Base-by-base conservation (phyloP, 2,888 invertebrate species). In the Pristionchus exspectatus region DNA sequence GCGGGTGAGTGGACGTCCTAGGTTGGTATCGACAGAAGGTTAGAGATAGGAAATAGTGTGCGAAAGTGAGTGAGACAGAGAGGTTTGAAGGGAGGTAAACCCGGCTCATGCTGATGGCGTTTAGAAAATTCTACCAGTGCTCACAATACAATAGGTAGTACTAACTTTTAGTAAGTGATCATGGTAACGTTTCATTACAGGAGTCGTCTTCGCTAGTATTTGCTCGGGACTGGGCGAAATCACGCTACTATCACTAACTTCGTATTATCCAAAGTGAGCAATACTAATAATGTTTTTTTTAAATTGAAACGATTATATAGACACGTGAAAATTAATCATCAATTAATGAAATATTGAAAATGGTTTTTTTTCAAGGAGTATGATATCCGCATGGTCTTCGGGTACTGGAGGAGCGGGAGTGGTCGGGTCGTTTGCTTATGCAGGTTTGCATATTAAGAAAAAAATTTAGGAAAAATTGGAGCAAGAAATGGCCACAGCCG, bases 351-450 rank as follows among this genome's bases (percentile, higher is more conserved):
- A n/a, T 50, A 81, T 81, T 10, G 9, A 1, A 18, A 50, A 81
- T 81, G 77, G 33, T 21, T 1, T 18, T 1, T 18, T 81, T 87
- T 21, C 18, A 30, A 97, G 97, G 95, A 96, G 97, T 95, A 97
- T 97, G 0, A 96, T 97, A 30, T 97, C 97, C 1, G 96, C 97
- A 2, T 97, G 97, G 97, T 97, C 97, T 30, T 97, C 97, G 7
- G 97, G 97, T 18, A 97, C 97, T 0, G 56, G 95, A 24, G 97
- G 97, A 66, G 97, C 97, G 83, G 97, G 97, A 77, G 96, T 97
- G 87, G 96, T 97, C 92, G 97, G 97, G 14, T 96, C 97, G 0
- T 94, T 97, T 5, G 97, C 97, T 0, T 97, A 97, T 95, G 89
- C 90, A 33, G 89, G 89, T 77, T 83, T 5, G 30, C 30, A 24